Conservation (phyloP, 2,113 vertebrate genomes). For the Lucifuga dentata region DNA sequence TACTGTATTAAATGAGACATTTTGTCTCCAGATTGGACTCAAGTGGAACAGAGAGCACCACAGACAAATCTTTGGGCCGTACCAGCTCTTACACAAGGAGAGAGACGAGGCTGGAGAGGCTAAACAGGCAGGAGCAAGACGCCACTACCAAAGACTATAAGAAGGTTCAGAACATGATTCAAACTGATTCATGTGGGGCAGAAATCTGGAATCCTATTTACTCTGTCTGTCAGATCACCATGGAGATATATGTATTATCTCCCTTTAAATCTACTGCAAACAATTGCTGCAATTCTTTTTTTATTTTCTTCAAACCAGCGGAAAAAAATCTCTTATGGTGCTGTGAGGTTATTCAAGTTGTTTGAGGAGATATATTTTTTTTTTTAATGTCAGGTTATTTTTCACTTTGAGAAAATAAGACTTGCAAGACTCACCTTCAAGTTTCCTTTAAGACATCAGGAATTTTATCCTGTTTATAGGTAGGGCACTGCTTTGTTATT, state of each 20-base stretch:
- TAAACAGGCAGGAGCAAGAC: slow-evolving; percentile 83
- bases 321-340: no score
- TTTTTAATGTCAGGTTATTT: no score
- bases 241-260: background rate
- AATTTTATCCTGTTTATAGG: no score
- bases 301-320: no score
- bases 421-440: no score
- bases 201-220: background rate
- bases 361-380: no score
- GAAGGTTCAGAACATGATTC: slow-evolving; percentile 80
- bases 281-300: no score
- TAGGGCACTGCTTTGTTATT: no score
- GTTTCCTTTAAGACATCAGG: no score
- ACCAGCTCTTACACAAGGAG: slow-evolving; percentile 88
- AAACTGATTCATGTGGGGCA: background rate
- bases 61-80: slow-evolving; percentile 84
- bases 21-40: slow-evolving; percentile 86
- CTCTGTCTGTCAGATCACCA: slow-evolving; percentile 3
- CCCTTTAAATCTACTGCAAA: no score
- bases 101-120: slow-evolving; percentile 88
- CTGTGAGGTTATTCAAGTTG: no score
- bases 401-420: no score
- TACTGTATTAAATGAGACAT: slow-evolving; percentile 13
- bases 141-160: slow-evolving; percentile 88
- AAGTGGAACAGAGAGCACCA: slow-evolving; percentile 80